Conservation (phyloP, 2,113 vertebrate species). For the Coryphaenoides rupestris region DNA sequence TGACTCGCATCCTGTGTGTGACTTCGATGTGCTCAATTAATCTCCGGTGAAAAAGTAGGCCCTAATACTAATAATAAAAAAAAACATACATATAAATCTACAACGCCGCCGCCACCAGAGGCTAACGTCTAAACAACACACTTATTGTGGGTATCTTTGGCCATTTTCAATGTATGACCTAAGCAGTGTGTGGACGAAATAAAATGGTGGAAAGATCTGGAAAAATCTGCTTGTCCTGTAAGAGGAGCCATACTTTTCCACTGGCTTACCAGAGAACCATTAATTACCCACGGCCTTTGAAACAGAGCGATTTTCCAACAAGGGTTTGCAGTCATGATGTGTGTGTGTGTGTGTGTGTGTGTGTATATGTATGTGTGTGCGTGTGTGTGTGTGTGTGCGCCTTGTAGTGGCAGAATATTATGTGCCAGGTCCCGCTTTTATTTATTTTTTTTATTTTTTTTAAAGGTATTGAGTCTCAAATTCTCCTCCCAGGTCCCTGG, state of each 20-base stretch:
- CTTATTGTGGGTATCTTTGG: background rate
- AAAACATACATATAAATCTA: slow-evolving; percentile 13
- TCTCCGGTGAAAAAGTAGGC: background rate
- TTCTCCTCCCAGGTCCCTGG: slow-evolving; percentile 49
- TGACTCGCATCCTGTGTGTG: slow-evolving; percentile 40
- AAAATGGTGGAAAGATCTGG: background rate
- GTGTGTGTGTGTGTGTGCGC: background rate
- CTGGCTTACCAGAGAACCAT: slow-evolving; percentile 33
- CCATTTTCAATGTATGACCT: background rate
- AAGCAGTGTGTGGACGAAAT: too few species aligned
- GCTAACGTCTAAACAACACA: background rate
- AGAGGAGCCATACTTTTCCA: slow-evolving; percentile 41
- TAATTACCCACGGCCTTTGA: slow-evolving; percentile 15
- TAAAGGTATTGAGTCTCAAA: slow-evolving; percentile 30
- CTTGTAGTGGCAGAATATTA: slow-evolving; percentile 1
- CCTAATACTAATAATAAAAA: background rate
- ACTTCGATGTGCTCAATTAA: slow-evolving; percentile 17
- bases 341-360: slow-evolving; percentile 6
- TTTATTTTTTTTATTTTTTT: too few species aligned
- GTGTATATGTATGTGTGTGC: background rate
- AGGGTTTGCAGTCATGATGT: background rate
- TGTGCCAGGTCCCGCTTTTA: background rate
- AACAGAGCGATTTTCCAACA: slow-evolving; percentile 33
- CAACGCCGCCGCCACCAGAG: slow-evolving; percentile 18
- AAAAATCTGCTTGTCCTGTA: slow-evolving; percentile 23